Conservation (phyloP, 2,113 vertebrate genomes). For the Aegypius monachus region DNA sequence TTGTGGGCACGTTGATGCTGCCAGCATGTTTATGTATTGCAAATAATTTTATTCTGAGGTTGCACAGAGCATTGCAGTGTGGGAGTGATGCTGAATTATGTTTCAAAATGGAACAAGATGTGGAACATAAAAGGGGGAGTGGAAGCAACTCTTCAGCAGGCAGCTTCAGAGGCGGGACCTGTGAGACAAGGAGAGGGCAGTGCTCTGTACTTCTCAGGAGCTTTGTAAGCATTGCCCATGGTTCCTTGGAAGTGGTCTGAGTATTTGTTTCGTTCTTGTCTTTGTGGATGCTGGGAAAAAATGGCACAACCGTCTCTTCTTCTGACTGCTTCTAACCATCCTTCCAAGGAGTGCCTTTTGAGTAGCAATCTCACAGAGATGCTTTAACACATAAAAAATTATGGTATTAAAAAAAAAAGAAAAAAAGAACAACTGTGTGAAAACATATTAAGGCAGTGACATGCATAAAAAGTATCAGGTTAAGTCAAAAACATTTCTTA, state of each 20-base stretch:
- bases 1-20: accelerated
- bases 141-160: neutral
- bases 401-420: neutral
- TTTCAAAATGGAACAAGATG: neutral
- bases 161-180: neutral
- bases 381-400: neutral
- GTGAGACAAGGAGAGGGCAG: neutral
- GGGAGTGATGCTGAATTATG: neutral
- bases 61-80: neutral
- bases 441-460: neutral
- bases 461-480: neutral
- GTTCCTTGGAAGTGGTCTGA: neutral
- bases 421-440: neutral
- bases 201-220: neutral
- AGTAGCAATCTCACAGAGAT: neutral
- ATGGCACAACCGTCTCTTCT: neutral
- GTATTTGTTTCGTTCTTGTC: neutral
- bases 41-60: neutral
- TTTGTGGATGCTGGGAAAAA: neutral
- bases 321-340: neutral
- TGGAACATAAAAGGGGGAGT: neutral
- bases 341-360: neutral
- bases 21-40: neutral
- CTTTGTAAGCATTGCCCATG: neutral
- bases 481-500: neutral